A percentile compares a stretch with the other conserved stretches of the same genome.
These are phyloP conservation scores for Mastomys natalensis DNA, from an alignment of 2,113 vertebrate genomes.

Conservation along the genomic window DNA sequence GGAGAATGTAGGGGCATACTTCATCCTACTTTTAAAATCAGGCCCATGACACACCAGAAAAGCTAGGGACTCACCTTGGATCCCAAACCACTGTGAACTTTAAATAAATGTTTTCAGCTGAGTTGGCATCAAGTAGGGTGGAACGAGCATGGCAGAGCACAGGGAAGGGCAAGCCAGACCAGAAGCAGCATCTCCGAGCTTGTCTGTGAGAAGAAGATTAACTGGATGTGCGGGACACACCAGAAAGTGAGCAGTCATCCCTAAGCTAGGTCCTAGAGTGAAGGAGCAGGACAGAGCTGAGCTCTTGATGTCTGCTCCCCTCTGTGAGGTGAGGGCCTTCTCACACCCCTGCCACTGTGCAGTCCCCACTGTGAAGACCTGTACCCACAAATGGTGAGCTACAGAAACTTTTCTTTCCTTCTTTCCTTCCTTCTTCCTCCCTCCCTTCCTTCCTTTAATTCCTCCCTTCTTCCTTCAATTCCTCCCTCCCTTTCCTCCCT, in stretches of 20 bases:
- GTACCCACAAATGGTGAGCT: not conserved
- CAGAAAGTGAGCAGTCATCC: not conserved
- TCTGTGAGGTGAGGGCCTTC: not conserved
- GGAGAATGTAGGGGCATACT: too few species aligned
- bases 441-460: too few species aligned
- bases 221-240: not conserved
- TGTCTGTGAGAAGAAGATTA: not conserved
- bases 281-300: not conserved
- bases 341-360: not conserved
- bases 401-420: not conserved
- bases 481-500: accelerated
- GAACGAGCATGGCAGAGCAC: not conserved
- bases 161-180: not conserved
- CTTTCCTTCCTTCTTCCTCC: too few species aligned
- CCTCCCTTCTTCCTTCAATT: too few species aligned
- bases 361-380: not conserved
- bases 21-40: not conserved
- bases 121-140: not conserved
- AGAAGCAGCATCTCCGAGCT: accelerated
- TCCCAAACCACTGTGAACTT: not conserved
- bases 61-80: too few species aligned
- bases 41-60: not conserved
- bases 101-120: not conserved
- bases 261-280: not conserved
- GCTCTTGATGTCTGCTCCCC: not conserved